Evolutionary conservation across 2,888 invertebrate species (phyloP), one percentile per base, ranked within the genome.

Genomic region (Netelia virgata): DNA sequence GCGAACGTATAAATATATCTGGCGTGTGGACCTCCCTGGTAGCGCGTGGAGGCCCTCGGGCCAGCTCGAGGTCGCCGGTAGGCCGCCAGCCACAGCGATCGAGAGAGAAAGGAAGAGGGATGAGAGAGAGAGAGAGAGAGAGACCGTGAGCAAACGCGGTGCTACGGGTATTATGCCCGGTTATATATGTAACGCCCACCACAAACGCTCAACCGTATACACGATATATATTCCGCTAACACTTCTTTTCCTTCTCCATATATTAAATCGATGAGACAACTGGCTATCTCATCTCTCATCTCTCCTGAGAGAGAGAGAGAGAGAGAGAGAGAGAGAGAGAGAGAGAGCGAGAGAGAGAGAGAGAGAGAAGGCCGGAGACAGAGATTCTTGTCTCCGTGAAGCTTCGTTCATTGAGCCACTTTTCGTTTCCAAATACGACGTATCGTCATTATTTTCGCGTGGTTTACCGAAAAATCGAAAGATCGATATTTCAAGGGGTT

Each of bases 131-230:
- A 66, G 43, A 16, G 47, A 20, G 68, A 41, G 72, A 61, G 36
- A 10, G 36, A 63, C 28, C n/a, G 41, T n/a, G 53, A 70, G 70
- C 20, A 78, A 78, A 69, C 53, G 59, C 57, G 63, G 53, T 72
- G 63, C 59, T 50, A 77, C 70, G 78, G 70, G 63, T 78, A 78
- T 78, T 61, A 76, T 84, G 61, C 77, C 82, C 82, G 77, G 84
- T 88, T 88, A 70, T 85, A 87, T 87, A 87, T 87, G 86, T 87
- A 84, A 87, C 86, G 82, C 87, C 86, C 82, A 86, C 84, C 53
- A 75, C 80, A 80, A 76, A 82, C 59, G 41, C 53, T 77, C 79
- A 80, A 57, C 83, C 72, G 70, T 78, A 82, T 73, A 59, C 16
- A 64, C 47, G 50, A 59, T 72, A 43, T 55, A 76, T 64, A 76